phyloP scores from a whole-genome alignment of 2,797 vertebrate genomes.

The Rhynchonycteris naso region DNA sequence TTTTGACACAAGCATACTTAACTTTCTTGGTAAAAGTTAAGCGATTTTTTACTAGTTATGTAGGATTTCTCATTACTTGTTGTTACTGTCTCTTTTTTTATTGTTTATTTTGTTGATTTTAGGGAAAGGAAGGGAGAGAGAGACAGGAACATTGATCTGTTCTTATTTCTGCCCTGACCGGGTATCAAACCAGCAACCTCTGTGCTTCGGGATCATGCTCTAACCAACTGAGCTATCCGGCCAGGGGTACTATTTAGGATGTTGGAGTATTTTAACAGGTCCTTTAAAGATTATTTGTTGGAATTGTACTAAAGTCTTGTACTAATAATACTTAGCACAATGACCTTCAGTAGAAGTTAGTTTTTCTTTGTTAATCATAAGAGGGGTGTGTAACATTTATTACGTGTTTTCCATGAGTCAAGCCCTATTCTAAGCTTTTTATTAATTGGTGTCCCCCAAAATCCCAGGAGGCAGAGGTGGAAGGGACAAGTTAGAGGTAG shows the following conservation, averaged over 20 bases:
- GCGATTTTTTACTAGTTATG: conserved; percentile 66
- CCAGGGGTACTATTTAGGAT: neutral
- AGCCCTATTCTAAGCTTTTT: neutral
- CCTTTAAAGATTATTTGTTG: neutral
- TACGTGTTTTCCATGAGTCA: neutral
- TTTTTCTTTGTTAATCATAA: neutral
- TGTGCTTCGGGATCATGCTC: too few species aligned
- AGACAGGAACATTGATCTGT: too few species aligned
- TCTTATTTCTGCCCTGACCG: too few species aligned
- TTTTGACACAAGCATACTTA: conserved; percentile 6
- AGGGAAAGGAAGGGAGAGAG: too few species aligned
- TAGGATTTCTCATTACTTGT: conserved; percentile 60
- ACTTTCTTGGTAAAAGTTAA: conserved; percentile 46
- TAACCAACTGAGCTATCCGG: too few species aligned
- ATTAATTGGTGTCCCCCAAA: neutral
- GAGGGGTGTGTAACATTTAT: neutral
- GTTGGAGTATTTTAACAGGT: neutral
- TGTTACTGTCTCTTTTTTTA: conserved; percentile 54
- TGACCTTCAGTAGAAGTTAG: neutral
- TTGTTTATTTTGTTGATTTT: neutral
- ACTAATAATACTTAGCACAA: neutral
- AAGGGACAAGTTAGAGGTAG: neutral
- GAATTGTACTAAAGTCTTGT: neutral
- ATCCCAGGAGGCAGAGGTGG: neutral
- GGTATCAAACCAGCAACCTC: too few species aligned